Percentiles rank a stretch among this genome's conserved stretches.
These are phyloP conservation scores for Danaus chrysippus DNA, from an alignment of 2,888 invertebrate species.

Conservation along the genomic window DNA sequence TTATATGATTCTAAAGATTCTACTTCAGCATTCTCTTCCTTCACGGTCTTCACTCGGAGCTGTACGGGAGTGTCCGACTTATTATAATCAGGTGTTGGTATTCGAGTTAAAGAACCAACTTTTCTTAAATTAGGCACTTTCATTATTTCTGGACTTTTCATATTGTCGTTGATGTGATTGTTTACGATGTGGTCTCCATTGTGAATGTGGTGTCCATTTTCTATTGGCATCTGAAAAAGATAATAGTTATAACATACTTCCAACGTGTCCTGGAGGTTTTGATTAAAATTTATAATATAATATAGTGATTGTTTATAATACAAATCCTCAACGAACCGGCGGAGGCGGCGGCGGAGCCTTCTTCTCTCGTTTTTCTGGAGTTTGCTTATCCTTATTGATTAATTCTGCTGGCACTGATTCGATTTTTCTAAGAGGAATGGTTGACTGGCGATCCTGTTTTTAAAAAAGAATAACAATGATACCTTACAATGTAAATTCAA, in stretches of 20 bases:
- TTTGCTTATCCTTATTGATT: conserved; percentile 36
- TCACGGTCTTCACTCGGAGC: conserved; percentile 47
- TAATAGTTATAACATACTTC: too few relatives aligned
- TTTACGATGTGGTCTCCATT: conserved; percentile 47
- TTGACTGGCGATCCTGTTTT: conserved; percentile 63
- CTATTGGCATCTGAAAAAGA: conserved; percentile 58
- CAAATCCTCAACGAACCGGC: conserved; percentile 66
- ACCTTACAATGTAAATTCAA: background rate
- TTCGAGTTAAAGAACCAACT: conserved; percentile 56
- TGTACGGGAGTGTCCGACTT: conserved; percentile 44
- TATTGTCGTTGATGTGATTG: conserved; percentile 29
- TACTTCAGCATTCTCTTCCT: conserved; percentile 83
- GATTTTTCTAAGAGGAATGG: conserved; percentile 52
- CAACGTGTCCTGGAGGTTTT: background rate
- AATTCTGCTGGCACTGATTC: background rate
- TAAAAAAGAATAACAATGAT: conserved; percentile 14
- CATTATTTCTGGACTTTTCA: conserved; percentile 43
- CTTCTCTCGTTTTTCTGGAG: conserved; percentile 40
- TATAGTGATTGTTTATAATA: background rate
- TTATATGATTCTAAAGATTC: conserved; percentile 88
- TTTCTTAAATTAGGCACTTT: conserved; percentile 53
- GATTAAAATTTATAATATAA: background rate
- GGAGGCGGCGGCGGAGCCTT: conserved; percentile 81
- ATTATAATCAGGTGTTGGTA: conserved; percentile 68
- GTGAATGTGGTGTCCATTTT: conserved; percentile 60